Percentiles rank a stretch among this genome's conserved stretches.
Evolutionary conservation across 2,113 vertebrate species (phyloP).

Genomic region (Megaceryle torquata): DNA sequence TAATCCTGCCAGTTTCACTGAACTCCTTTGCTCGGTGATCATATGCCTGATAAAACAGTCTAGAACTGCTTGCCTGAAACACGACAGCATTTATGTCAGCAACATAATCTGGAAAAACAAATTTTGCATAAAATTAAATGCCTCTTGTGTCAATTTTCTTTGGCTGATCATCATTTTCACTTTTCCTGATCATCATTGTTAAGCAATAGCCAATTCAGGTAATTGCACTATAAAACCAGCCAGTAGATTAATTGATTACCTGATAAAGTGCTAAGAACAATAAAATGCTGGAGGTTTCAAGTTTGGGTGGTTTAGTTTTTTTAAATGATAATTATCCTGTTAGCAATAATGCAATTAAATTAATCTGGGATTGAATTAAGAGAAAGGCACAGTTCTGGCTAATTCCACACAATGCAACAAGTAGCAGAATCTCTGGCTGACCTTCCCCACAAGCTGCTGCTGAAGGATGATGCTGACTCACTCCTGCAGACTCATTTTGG

Average conservation of each 20-base stretch:
- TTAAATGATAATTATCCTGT: background rate
- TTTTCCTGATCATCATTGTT: background rate
- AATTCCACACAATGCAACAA: background rate
- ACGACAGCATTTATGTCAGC: background rate
- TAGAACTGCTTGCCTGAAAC: background rate
- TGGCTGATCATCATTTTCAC: background rate
- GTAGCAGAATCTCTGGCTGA: background rate
- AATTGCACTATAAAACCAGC: background rate
- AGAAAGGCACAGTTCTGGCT: background rate
- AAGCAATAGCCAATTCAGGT: background rate
- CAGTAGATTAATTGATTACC: background rate
- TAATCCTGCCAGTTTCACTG: background rate
- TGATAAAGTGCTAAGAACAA: background rate
- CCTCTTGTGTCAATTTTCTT: background rate
- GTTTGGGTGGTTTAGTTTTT: background rate
- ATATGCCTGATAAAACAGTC: no score
- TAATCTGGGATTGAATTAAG: background rate
- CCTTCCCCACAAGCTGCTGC: background rate
- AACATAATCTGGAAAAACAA: background rate
- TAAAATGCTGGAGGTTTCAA: background rate
- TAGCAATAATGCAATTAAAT: background rate
- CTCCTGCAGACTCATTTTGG: background rate
- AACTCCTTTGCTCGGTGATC: background rate
- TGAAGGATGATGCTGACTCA: conserved; percentile 39
- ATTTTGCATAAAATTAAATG: background rate